Conservation (phyloP, 2,888 invertebrate genomes). For the Pocota personata region DNA sequence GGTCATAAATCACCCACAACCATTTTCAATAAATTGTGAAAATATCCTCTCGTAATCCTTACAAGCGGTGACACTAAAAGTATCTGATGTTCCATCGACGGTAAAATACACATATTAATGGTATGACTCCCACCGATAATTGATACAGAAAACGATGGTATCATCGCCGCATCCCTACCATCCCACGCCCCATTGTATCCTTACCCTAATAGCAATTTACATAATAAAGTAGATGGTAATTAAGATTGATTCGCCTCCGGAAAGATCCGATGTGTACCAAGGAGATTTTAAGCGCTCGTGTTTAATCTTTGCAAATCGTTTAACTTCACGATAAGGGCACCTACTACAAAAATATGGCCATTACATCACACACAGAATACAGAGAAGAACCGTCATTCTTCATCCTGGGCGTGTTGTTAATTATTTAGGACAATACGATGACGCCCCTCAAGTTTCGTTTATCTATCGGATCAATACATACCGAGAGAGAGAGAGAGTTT, state of each 20-base stretch:
- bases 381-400: neutral
- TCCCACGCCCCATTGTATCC: neutral
- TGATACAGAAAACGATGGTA: conserved; percentile 3
- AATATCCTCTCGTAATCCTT: neutral
- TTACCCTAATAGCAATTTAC: conserved; percentile 48
- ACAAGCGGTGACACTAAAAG: neutral
- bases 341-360: neutral
- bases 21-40: neutral
- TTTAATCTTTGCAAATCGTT: conserved; percentile 60
- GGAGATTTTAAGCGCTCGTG: conserved; percentile 45
- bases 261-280: conserved; percentile 37
- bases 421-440: conserved; percentile 63
- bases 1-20: neutral
- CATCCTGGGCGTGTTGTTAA: conserved; percentile 47
- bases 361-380: neutral
- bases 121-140: conserved; percentile 10
- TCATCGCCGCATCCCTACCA: neutral
- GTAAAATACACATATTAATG: neutral
- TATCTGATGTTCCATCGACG: neutral
- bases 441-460: conserved; percentile 59
- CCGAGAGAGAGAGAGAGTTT: neutral
- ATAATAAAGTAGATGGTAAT: conserved; percentile 59
- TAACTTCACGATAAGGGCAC: conserved; percentile 33
- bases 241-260: conserved; percentile 57
- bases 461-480: conserved; percentile 31